Evolutionary conservation across 2,888 invertebrate genomes (phyloP).

Genomic region (Clepsis dumicolana): DNA sequence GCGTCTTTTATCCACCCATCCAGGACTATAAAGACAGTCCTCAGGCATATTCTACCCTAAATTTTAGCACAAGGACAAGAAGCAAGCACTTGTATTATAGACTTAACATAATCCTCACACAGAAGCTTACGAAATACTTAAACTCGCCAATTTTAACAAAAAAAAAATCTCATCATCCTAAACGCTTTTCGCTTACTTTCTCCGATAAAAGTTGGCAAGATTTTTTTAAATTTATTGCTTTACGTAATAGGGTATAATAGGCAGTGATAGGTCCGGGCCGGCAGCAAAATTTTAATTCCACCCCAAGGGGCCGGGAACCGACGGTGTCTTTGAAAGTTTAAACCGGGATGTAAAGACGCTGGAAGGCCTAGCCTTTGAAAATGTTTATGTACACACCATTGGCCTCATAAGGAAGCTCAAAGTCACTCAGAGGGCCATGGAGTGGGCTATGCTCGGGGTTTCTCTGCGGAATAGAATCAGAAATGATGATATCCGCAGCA

Average conservation of each 20-base stretch:
- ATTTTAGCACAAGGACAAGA: too few relatives aligned
- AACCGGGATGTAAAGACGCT: constrained; percentile 49
- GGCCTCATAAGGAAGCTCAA: too few relatives aligned
- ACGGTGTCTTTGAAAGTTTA: constrained; percentile 63
- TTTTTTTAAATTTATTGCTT: constrained; percentile 41
- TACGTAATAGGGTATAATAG: constrained; percentile 39
- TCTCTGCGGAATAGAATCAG: too few relatives aligned
- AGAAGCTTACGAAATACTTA: background rate
- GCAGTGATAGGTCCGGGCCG: constrained; percentile 43
- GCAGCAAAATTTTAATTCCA: constrained; percentile 61
- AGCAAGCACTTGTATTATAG: background rate
- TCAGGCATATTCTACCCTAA: too few relatives aligned
- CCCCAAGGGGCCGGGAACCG: constrained; percentile 56
- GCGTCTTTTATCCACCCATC: too few relatives aligned
- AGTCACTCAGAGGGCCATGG: too few relatives aligned
- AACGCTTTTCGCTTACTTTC: constrained; percentile 23
- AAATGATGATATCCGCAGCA: too few relatives aligned
- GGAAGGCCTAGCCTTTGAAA: constrained; percentile 47
- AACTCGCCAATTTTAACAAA: background rate
- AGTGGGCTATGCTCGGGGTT: too few relatives aligned
- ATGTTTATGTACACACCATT: too few relatives aligned
- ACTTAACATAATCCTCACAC: background rate
- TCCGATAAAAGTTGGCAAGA: constrained; percentile 29
- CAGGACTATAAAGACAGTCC: too few relatives aligned
- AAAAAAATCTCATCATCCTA: constrained; percentile 16